phyloP scores from a whole-genome alignment of 2,888 invertebrate species.

The Tipula confusa region DNA sequence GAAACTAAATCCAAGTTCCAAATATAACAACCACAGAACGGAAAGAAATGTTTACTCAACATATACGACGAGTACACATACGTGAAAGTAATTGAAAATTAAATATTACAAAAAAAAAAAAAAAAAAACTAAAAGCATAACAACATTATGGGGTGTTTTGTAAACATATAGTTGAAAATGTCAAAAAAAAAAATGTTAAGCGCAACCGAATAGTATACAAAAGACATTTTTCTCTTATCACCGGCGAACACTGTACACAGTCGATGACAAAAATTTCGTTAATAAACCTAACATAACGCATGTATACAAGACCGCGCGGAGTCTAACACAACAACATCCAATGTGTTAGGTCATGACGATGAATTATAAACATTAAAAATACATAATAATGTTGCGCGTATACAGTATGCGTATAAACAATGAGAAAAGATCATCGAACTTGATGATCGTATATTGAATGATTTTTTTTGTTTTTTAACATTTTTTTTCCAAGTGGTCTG shows the following conservation, averaged over 20 bases:
- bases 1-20: neutral
- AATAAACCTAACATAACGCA: neutral
- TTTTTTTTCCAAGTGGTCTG: neutral
- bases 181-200: conserved; percentile 12
- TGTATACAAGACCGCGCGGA: neutral
- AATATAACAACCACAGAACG: neutral
- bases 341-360: neutral
- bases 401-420: neutral
- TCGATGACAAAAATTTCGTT: no score
- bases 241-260: neutral
- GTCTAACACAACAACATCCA: neutral
- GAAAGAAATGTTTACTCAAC: conserved; percentile 25
- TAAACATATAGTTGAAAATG: neutral
- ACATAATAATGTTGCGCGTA: neutral
- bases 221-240: neutral
- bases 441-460: neutral
- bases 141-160: conserved; percentile 8
- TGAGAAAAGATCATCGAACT: conserved; percentile 12
- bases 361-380: neutral
- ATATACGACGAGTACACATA: neutral
- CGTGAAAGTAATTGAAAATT: neutral
- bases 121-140: no score
- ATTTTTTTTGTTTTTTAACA: neutral
- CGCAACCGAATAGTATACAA: neutral
- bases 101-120: neutral